These are phyloP conservation scores for Drosophila barbarae DNA, from an alignment of 2,888 invertebrate genomes.

Conservation along the genomic window DNA sequence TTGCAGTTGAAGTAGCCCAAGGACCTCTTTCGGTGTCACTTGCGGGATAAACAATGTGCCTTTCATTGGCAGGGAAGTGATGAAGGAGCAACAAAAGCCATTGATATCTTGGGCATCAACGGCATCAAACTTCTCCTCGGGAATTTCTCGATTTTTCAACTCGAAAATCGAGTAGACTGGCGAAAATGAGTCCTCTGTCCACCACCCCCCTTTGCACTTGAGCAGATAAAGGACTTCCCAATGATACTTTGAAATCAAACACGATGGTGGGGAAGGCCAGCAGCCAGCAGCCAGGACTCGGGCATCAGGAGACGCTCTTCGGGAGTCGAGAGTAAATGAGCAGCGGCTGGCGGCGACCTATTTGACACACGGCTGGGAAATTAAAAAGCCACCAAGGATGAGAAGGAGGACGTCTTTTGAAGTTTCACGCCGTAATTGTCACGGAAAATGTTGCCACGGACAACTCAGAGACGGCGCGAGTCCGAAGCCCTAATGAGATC, in stretches of 20 bases:
- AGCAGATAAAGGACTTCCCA: constrained; percentile 51
- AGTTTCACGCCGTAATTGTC: constrained; percentile 55
- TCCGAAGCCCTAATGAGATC: constrained; percentile 17
- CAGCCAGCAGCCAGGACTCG: constrained; percentile 5
- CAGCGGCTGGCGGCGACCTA: constrained; percentile 49
- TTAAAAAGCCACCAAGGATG: constrained; percentile 51
- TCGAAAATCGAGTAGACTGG: constrained; percentile 40
- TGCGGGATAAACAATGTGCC: constrained; percentile 24
- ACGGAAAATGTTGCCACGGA: constrained; percentile 42
- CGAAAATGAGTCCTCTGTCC: constrained; percentile 35
- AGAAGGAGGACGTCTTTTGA: constrained; percentile 50
- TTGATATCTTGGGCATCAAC: constrained; percentile 29
- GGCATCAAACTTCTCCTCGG: constrained; percentile 11
- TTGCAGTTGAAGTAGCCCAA: constrained; percentile 16
- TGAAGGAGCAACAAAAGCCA: constrained; percentile 28
- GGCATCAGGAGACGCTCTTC: neutral
- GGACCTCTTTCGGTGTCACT: constrained; percentile 33
- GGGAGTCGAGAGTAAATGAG: constrained; percentile 39
- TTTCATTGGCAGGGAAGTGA: neutral
- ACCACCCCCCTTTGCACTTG: constrained; percentile 9
- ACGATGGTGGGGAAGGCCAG: constrained; percentile 37
- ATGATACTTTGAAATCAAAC: constrained; percentile 76
- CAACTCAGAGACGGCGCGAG: constrained; percentile 26
- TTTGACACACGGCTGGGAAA: constrained; percentile 54
- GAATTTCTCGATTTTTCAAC: constrained; percentile 23